Base-by-base conservation (phyloP, 2,797 vertebrate species). In the Acanthurus leucopareius region DNA sequence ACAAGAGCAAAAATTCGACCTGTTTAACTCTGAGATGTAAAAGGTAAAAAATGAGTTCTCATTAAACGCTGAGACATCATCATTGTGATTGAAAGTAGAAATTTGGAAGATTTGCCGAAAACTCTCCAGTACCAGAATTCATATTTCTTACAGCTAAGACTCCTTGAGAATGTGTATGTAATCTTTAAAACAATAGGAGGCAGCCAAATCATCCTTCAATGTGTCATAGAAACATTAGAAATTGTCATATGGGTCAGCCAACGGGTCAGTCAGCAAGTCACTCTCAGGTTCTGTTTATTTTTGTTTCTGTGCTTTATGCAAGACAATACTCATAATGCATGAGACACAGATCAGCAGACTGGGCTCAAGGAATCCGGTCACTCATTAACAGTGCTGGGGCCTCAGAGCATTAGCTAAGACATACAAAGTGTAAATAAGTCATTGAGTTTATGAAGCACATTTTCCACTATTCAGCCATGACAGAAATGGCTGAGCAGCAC, bases 231-330 rank as follows among this genome's bases (percentile, higher is more conserved):
- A 22, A 4, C 15, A 61, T 44, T 2, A 62, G 8, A 51, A 40
- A 62, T 8, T 66, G 57, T 70, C 53, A 76, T 35, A 35, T 35
- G 32, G 32, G 32, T 20, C 1, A 40, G 60, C 11, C 60, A 53
- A 15, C 10, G 3, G 32, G 19, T 67, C 15, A 32, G 51, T 16
- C 54, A 38, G 38, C 11, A 7, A 54, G 40, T 40, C 44, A 62
- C 52, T 61, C 28, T 68, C 42, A 52, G 58, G 68, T 61, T 79
- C 17, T 62, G 49, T 70, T 66, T 54, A 22, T 47, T 70, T 59
- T 67, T 62, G 57, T 71, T 70, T 59, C 63, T 62, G 57, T 71
- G 42, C 32, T 54, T 75, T 16, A 17, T 32, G 44, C 10, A 38
- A 66, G 44, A 73, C 17, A 45, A 48, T 2, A 59, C 45, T 69